Percentiles rank a stretch among this genome's conserved stretches.
These are phyloP conservation scores for Alfaro cultratus DNA, from an alignment of 2,797 vertebrate genomes.

Conservation along the genomic window DNA sequence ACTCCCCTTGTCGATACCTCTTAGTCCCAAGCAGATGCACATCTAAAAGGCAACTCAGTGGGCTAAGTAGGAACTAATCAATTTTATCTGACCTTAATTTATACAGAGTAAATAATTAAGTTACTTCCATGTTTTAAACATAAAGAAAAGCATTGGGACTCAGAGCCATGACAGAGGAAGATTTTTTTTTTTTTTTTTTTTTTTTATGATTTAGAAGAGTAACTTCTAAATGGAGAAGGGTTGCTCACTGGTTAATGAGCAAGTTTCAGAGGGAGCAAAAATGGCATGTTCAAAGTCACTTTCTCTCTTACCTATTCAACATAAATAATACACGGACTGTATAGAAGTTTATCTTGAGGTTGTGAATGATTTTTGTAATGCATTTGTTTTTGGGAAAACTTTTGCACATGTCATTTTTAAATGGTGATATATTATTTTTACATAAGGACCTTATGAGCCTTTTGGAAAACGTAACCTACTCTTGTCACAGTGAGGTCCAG, in stretches of 20 bases:
- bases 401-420: neutral
- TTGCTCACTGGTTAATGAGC: neutral
- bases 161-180: conserved; percentile 16
- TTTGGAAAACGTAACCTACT: neutral
- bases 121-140: conserved; percentile 64
- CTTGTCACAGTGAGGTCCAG: neutral
- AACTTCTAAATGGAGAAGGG: conserved; percentile 25
- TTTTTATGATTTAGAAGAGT: conserved; percentile 19
- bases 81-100: conserved; percentile 76
- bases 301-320: neutral
- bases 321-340: neutral
- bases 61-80: conserved; percentile 64
- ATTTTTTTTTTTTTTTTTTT: neutral
- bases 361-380: neutral
- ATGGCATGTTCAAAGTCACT: conserved; percentile 10
- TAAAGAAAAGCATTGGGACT: conserved; percentile 24
- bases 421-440: neutral
- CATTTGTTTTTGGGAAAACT: neutral
- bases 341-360: neutral
- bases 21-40: conserved; percentile 62
- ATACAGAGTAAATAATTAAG: conserved; percentile 78
- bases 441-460: neutral
- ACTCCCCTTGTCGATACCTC: conserved; percentile 66
- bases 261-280: neutral
- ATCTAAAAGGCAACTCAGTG: conserved; percentile 63